Conservation (phyloP, 1,140 invertebrate species). For the Spodoptera frugiperda region DNA sequence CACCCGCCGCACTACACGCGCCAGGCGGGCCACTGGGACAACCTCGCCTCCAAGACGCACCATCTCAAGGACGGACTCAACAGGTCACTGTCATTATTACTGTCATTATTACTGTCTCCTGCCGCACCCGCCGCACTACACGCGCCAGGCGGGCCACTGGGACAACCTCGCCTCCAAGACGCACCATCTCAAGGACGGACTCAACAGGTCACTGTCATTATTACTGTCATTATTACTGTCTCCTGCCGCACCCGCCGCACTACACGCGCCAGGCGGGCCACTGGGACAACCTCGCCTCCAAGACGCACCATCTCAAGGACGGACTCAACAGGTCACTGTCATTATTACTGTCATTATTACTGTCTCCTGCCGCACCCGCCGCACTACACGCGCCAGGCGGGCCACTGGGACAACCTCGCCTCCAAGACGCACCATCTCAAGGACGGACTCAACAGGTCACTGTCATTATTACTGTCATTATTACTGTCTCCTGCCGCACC, state of each 20-base stretch:
- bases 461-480: no score
- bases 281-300: conserved; percentile 96
- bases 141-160: no score
- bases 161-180: not conserved
- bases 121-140: conserved; percentile 92
- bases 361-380: conserved; percentile 91
- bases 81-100: no score
- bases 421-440: conserved; percentile 97
- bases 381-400: conserved; percentile 96
- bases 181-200: not conserved
- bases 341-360: no score
- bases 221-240: no score
- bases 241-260: conserved; percentile 94
- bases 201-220: no score
- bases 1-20: conserved; percentile 96
- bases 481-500: conserved; percentile 94
- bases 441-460: conserved; percentile 91
- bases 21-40: conserved; percentile 98
- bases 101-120: no score
- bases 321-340: conserved; percentile 89
- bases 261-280: conserved; percentile 97
- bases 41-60: conserved; percentile 94
- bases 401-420: conserved; percentile 97
- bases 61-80: conserved; percentile 94
- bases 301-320: conserved; percentile 97